Evolutionary conservation across 1,140 invertebrate species (phyloP).

Genomic region (Caenorhabditis inopinata): DNA sequence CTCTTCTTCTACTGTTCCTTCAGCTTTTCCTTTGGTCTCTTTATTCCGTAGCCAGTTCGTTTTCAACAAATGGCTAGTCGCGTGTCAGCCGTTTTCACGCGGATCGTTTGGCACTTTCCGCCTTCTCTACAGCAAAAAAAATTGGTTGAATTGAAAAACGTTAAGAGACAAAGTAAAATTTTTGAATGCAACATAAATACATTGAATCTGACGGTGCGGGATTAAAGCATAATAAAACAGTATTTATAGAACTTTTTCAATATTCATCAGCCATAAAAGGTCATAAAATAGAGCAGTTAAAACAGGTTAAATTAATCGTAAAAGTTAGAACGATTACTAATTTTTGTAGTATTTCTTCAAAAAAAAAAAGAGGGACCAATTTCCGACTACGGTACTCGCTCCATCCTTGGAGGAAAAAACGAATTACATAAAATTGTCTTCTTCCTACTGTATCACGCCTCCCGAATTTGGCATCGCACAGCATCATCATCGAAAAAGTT

Average conservation of each 20-base stretch:
- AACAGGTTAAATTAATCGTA: too few species aligned
- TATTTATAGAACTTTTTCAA: too few species aligned
- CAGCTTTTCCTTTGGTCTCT: neutral
- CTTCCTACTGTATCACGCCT: neutral
- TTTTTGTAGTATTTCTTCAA: too few species aligned
- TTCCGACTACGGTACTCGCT: too few species aligned
- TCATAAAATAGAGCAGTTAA: too few species aligned
- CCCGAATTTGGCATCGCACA: neutral
- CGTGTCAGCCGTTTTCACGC: conserved; percentile 17
- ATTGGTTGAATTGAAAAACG: neutral
- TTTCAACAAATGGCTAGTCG: conserved; percentile 25
- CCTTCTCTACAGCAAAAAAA: neutral
- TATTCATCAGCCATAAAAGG: too few species aligned
- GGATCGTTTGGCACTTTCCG: neutral
- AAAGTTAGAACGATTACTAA: too few species aligned
- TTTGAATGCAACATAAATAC: neutral
- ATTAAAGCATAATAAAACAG: neutral
- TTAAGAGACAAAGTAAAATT: neutral
- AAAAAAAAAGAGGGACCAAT: too few species aligned
- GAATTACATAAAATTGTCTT: too few species aligned
- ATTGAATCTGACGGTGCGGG: neutral
- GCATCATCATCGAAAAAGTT: conserved; percentile 25
- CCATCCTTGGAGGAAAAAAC: neutral
- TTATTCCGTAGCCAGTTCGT: conserved; percentile 25
- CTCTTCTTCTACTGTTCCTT: neutral